These are phyloP conservation scores for Esperia sulphurella DNA, from an alignment of 2,888 invertebrate genomes.

Conservation along the genomic window DNA sequence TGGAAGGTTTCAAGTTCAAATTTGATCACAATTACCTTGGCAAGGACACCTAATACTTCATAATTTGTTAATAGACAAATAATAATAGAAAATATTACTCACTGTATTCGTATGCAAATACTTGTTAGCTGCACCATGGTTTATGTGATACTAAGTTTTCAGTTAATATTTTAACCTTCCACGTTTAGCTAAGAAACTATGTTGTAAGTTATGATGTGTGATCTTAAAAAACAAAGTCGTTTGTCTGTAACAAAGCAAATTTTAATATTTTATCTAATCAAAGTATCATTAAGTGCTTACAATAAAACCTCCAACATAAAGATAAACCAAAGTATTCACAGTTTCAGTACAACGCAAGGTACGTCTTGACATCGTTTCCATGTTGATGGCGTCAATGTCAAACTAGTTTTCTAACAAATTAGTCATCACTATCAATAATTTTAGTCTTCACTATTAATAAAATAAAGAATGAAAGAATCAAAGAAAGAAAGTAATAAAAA, in stretches of 20 bases:
- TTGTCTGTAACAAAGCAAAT: constrained; percentile 5
- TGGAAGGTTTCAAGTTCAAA: too few relatives aligned
- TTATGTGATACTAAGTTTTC: not conserved
- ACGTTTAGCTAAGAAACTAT: not conserved
- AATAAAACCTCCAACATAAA: not conserved
- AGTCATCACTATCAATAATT: too few relatives aligned
- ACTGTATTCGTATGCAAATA: constrained; percentile 42
- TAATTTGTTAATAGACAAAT: not conserved
- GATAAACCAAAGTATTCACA: not conserved
- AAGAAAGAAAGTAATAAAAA: too few relatives aligned
- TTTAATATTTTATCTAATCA: constrained; percentile 41
- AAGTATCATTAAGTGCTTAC: constrained; percentile 26
- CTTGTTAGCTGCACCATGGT: constrained; percentile 40
- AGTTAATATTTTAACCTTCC: not conserved
- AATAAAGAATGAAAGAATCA: too few relatives aligned
- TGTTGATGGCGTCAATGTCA: too few relatives aligned
- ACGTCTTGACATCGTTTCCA: too few relatives aligned
- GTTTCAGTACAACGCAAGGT: not conserved
- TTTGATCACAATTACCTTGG: too few relatives aligned
- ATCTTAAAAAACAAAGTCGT: not conserved
- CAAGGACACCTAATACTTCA: too few relatives aligned
- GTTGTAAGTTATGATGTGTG: not conserved
- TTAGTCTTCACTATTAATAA: too few relatives aligned
- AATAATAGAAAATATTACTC: constrained; percentile 19
- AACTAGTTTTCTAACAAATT: too few relatives aligned